phyloP scores from a whole-genome alignment of 2,888 invertebrate species.

The Ormyrus labotus region DNA sequence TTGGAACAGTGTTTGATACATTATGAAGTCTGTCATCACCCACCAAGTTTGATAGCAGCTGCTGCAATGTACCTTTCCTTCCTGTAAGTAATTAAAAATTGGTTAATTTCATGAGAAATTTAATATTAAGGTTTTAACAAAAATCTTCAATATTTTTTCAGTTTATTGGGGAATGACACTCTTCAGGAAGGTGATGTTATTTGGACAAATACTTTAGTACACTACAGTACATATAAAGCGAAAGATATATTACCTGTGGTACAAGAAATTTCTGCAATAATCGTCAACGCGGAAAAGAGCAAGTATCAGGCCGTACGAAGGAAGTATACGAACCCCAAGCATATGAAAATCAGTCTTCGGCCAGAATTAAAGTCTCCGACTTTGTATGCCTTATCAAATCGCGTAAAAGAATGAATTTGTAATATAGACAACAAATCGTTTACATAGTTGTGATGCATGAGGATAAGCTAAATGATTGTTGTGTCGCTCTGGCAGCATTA shows the following conservation, averaged over 20 bases:
- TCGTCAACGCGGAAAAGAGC: slow-evolving; percentile 82
- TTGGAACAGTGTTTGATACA: slow-evolving; percentile 90
- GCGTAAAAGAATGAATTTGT: slow-evolving; percentile 55
- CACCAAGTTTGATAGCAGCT: slow-evolving; percentile 90
- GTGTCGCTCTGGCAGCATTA: slow-evolving; percentile 44
- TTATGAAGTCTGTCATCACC: slow-evolving; percentile 85
- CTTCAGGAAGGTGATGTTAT: slow-evolving; percentile 74
- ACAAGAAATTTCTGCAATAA: slow-evolving; percentile 82
- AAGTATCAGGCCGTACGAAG: slow-evolving; percentile 84
- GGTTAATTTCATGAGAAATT: not conserved
- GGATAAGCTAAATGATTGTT: slow-evolving; percentile 52
- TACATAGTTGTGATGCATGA: slow-evolving; percentile 49
- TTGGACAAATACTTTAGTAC: slow-evolving; percentile 86
- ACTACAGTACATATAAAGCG: slow-evolving; percentile 86
- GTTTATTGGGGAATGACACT: slow-evolving; percentile 70
- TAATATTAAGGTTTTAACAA: not conserved
- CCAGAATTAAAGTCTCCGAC: slow-evolving; percentile 79
- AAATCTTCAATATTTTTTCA: slow-evolving; percentile 50
- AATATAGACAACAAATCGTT: slow-evolving; percentile 49
- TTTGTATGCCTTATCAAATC: slow-evolving; percentile 61
- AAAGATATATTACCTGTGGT: slow-evolving; percentile 84
- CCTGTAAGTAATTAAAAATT: slow-evolving; percentile 71
- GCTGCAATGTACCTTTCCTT: slow-evolving; percentile 87
- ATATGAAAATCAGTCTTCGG: slow-evolving; percentile 82
- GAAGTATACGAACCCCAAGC: slow-evolving; percentile 81